A percentile compares a stretch with the other conserved stretches of the same genome.
These are phyloP conservation scores for Valencia hispanica DNA, from an alignment of 2,797 vertebrate genomes.

Conservation along the genomic window DNA sequence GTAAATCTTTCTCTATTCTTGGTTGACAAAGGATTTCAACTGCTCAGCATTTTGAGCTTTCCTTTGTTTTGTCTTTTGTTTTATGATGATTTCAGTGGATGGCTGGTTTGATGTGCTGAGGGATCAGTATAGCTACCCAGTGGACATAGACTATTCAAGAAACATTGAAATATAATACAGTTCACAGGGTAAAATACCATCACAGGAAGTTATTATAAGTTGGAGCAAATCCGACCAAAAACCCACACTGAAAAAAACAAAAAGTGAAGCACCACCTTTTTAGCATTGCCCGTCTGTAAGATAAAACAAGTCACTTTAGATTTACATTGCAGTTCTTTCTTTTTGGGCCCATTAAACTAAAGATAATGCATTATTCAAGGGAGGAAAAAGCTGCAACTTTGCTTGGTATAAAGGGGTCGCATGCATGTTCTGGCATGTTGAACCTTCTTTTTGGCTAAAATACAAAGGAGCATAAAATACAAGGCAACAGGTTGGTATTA, in stretches of 20 bases:
- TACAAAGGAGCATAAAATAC: not conserved
- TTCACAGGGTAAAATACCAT: not conserved
- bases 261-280: not conserved
- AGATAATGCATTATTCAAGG: not conserved
- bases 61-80: not conserved
- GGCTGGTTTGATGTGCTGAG: not conserved
- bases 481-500: not conserved
- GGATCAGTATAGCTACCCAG: too few species aligned
- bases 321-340: not conserved
- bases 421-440: not conserved
- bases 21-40: not conserved
- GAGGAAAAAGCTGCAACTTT: not conserved
- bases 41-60: not conserved
- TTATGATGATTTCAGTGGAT: not conserved
- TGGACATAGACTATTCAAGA: not conserved
- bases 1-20: not conserved
- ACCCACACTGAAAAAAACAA: not conserved
- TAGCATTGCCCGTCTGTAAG: not conserved
- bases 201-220: not conserved
- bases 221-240: not conserved
- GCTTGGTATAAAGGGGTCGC: not conserved
- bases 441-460: not conserved
- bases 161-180: not conserved
- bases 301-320: not conserved
- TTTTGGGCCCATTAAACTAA: not conserved